Base-by-base conservation (phyloP, 2,888 invertebrate genomes). In the Cephus rjabovi region DNA sequence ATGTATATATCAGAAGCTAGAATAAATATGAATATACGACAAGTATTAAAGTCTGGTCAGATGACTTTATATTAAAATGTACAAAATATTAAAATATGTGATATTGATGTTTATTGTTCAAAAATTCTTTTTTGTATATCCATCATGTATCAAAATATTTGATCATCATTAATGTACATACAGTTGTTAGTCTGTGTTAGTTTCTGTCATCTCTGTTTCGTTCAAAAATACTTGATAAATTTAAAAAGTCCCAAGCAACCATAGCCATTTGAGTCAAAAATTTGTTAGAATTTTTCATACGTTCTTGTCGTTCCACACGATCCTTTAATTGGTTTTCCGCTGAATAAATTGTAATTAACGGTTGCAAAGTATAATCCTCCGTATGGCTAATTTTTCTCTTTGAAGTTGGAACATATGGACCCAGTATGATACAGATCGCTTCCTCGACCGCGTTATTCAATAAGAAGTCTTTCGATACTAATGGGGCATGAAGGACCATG, bases 1-100 rank as follows among this genome's bases (percentile, higher is more conserved):
- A 79, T 68, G 74, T 90, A 89, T 74, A 89, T 90, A 79, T 83
- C 83, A 56, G 85, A 91, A 78, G 96, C 96, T 56, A 94, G 99
- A 89, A 97, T 99, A 77, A 99, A 99, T 93, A 94, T 99, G 83
- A 99, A 98, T 93, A 95, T 98, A 11, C 93, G 99, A 88, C 98
- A 99, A 93, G 98, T 99, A 68, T 92, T 97, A 86, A 93, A 93
- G 90, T 92, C 93, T 85, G 94, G 93, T 80, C 94, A 95, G 85
- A 92, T 83, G 77, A 89, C 87, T 87, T 91, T 94, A 80, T 82
- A 82, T 79, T 77, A 78, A 71, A 33, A 33, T 71, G 12, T 71
- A 23, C 9, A 23, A 56, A 56, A 56, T 33, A 34, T 71, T 15
- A 6, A 71, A 71, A 71, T 30, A 33, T 33, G 11, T 71, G 31